Base-by-base conservation (phyloP, 1,140 invertebrate species). In the Drosophila paulistorum region DNA sequence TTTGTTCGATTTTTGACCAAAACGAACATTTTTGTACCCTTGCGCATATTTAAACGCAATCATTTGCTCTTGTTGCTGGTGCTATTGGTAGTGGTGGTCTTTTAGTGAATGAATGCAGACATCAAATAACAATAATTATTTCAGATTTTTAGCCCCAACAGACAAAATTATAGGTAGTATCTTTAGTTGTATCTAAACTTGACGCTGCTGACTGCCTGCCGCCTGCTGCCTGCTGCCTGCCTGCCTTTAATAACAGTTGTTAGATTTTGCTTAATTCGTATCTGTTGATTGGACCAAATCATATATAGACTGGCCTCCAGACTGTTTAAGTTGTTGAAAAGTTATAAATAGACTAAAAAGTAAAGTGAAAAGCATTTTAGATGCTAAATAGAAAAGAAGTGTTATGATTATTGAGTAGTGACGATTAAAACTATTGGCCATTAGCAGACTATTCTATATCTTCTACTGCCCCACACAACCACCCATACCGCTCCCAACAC, bases 51-150 rank as follows among this genome's bases (percentile, higher is more conserved):
- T 17, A n/a, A 58, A 59, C 33, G 33, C 57, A 59, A 59, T 59
- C 57, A 20, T 35, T 59, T 59, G 57, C 10, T 58, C 9, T 30
- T 57, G 23, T 33, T 57, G 54, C 9, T 30, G 26, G 7, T 55
- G 26, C 11, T 14, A 23, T 11, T 55, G 55, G 9, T 30, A 14
- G n/a, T 58, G 13, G 7, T 14, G n/a, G 33, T 35, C 41, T 65
- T 68, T 86, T 86, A 77, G 72, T 86, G 83, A 87, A 86, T 86
- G 83, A 87, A 86, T 89, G 79, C 83, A 86, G 83, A 87, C 83
- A 86, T 86, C 73, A 86, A 86, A 86, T 86, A 86, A 87, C 83
- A 86, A 86, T 86, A 86, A 86, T 86, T 86, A 86, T 71, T 70
- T 54, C 63, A 42, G 26, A 70, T 61, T 68, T 75, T 75, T 76